Conservation (phyloP, 2,113 vertebrate species). For the Ancistrus triradiatus region DNA sequence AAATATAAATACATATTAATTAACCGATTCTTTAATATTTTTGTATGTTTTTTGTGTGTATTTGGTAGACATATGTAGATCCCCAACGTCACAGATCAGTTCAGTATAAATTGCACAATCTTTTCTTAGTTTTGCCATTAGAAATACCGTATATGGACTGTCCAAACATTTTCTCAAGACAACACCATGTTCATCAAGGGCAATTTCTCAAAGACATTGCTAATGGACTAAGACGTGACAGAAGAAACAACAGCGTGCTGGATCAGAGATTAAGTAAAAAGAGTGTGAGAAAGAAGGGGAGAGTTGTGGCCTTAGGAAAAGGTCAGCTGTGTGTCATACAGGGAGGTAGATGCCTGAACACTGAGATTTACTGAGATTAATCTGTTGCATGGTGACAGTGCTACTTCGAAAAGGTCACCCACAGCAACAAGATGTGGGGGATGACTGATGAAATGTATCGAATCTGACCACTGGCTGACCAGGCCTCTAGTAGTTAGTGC, state of each 20-base stretch:
- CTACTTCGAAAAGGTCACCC: slow-evolving; percentile 72
- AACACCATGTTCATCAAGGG: too few relatives aligned
- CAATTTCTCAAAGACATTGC: slow-evolving; percentile 16
- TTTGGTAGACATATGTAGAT: too few relatives aligned
- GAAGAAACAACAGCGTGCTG: slow-evolving; percentile 7
- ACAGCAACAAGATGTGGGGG: slow-evolving; percentile 61
- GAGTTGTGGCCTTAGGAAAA: slow-evolving; percentile 47
- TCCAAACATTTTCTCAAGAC: too few relatives aligned
- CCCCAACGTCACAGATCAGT: too few relatives aligned
- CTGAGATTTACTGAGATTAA: slow-evolving; percentile 58
- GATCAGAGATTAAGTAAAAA: slow-evolving; percentile 22
- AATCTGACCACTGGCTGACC: slow-evolving; percentile 55
- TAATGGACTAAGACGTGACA: background rate
- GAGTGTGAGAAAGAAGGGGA: slow-evolving; percentile 15
- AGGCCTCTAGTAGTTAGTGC: slow-evolving; percentile 57
- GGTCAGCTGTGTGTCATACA: slow-evolving; percentile 47
- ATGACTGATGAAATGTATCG: slow-evolving; percentile 60
- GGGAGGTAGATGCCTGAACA: slow-evolving; percentile 37
- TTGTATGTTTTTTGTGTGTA: too few relatives aligned
- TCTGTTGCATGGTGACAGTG: slow-evolving; percentile 68
- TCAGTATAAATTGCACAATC: too few relatives aligned
- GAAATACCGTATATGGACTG: too few relatives aligned
- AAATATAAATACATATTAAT: too few relatives aligned
- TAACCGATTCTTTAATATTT: too few relatives aligned
- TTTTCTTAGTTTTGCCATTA: too few relatives aligned